These are phyloP conservation scores for Pitangus sulphuratus DNA, from an alignment of 2,797 vertebrate genomes.

Conservation along the genomic window DNA sequence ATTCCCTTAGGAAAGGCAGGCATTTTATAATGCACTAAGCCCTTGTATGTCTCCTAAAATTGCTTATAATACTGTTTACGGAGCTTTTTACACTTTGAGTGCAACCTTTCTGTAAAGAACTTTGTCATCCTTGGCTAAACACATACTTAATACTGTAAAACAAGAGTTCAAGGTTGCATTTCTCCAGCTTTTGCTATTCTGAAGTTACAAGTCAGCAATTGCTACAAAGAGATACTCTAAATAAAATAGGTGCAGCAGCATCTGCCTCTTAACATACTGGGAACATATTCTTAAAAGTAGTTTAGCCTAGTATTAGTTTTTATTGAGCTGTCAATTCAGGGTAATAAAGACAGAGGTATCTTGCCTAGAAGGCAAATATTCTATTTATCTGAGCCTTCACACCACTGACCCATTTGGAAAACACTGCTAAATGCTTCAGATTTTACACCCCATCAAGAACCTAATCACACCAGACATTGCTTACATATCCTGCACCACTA, in stretches of 20 bases:
- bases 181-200: background rate
- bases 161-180: background rate
- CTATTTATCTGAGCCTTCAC: background rate
- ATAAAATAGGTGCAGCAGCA: background rate
- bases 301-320: background rate
- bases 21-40: background rate
- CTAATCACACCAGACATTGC: slow-evolving; percentile 53
- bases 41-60: background rate
- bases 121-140: background rate
- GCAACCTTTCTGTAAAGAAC: background rate
- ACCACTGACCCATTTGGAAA: background rate
- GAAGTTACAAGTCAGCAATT: background rate
- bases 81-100: background rate
- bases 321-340: background rate
- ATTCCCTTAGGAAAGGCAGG: background rate
- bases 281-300: background rate
- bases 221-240: background rate
- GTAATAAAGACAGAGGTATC: background rate
- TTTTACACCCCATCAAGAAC: background rate
- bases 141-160: background rate
- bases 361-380: background rate
- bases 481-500: slow-evolving; percentile 99
- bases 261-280: background rate
- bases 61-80: background rate
- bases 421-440: background rate